phyloP scores from a whole-genome alignment of 1,140 invertebrate species.

The Caenorhabditis inopinata region DNA sequence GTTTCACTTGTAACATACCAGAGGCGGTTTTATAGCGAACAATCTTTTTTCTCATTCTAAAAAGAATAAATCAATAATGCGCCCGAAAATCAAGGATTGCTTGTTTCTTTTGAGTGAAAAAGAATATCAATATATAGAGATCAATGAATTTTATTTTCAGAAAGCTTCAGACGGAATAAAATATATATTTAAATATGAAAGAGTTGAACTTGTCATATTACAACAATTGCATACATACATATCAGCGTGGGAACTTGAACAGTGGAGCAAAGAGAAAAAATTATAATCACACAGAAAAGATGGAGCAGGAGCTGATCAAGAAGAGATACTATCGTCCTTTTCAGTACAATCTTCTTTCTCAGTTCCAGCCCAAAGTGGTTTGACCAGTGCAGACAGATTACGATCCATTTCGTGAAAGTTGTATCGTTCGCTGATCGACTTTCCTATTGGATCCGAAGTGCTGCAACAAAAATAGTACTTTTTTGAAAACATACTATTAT shows the following conservation, averaged over 20 bases:
- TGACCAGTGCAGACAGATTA: slow-evolving; percentile 16
- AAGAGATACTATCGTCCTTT: slow-evolving; percentile 9
- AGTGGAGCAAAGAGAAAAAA: no score
- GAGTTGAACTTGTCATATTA: not conserved
- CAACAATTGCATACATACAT: not conserved
- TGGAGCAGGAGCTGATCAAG: not conserved
- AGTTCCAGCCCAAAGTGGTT: slow-evolving; percentile 35
- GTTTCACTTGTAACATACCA: no score
- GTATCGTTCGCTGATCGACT: slow-evolving; percentile 29
- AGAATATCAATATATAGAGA: no score
- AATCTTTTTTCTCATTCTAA: no score
- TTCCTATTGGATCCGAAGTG: slow-evolving; percentile 29
- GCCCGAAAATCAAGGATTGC: no score
- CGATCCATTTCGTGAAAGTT: slow-evolving; percentile 25
- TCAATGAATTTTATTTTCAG: no score
- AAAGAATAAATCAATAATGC: no score
- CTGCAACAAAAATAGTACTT: not conserved
- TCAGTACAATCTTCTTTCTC: slow-evolving; percentile 17
- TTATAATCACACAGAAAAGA: not conserved
- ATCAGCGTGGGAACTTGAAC: not conserved
- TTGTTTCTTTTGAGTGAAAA: no score
- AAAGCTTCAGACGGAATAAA: no score
- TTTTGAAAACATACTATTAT: not conserved
- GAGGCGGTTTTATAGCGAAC: no score
- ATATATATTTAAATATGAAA: no score